Conservation (phyloP, 2,113 vertebrate species). For the Rhombomys opimus region DNA sequence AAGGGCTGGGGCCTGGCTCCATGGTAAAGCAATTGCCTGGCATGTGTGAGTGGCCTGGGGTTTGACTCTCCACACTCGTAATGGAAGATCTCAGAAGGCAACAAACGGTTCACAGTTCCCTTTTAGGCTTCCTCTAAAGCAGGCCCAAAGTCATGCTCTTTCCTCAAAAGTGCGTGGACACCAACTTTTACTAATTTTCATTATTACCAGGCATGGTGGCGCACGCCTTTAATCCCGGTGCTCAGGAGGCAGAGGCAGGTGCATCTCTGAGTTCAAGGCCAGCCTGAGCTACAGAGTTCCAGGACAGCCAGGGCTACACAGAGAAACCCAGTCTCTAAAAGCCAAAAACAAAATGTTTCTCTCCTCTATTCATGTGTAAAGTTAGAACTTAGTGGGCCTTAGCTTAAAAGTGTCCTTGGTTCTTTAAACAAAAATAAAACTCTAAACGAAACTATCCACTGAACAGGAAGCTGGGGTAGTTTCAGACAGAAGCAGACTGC, state of each 20-base stretch:
- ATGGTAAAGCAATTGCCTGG: too few relatives aligned
- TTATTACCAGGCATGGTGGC: neutral
- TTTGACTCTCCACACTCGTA: neutral
- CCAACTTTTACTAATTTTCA: neutral
- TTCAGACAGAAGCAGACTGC: neutral
- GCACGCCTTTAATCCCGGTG: neutral
- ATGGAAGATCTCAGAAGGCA: conserved; percentile 24
- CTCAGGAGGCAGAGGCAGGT: neutral
- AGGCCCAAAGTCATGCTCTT: neutral
- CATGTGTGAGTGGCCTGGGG: neutral
- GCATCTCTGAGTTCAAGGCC: neutral
- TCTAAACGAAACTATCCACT: neutral
- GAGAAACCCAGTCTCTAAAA: neutral
- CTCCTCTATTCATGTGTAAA: neutral
- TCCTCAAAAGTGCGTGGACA: conserved; percentile 41
- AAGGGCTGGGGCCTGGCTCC: neutral
- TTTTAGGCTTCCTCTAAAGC: neutral
- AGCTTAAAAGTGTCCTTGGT: neutral
- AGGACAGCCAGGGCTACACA: neutral
- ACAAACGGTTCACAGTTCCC: neutral
- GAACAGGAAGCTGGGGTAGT: neutral
- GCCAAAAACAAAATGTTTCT: neutral
- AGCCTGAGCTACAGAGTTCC: neutral
- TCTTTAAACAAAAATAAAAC: neutral
- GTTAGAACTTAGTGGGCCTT: neutral